These are phyloP conservation scores for Eremobia ochroleuca DNA, from an alignment of 2,888 invertebrate species.

Conservation along the genomic window DNA sequence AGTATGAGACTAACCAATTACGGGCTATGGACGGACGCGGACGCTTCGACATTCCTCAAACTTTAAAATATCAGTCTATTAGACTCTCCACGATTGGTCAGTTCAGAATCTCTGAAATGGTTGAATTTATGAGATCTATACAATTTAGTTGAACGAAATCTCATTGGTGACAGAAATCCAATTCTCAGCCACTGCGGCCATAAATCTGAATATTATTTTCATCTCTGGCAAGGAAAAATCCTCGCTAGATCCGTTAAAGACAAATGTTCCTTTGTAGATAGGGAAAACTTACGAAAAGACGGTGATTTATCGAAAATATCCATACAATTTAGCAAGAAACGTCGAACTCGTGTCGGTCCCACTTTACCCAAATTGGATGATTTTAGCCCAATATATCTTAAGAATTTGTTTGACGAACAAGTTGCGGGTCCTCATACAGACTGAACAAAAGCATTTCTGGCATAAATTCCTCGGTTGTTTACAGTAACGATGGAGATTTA, in stretches of 20 bases:
- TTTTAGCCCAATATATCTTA: slow-evolving; percentile 87
- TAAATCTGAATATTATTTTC: slow-evolving; percentile 76
- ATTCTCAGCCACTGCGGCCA: slow-evolving; percentile 58
- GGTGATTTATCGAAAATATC: slow-evolving; percentile 90
- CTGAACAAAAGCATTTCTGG: slow-evolving; percentile 85
- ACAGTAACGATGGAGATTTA: slow-evolving; percentile 84
- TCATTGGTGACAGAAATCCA: slow-evolving; percentile 48
- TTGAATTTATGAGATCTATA: slow-evolving; percentile 43
- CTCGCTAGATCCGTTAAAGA: slow-evolving; percentile 83
- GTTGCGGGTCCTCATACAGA: slow-evolving; percentile 79
- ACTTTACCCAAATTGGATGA: slow-evolving; percentile 89
- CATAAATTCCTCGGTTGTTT: slow-evolving; percentile 85
- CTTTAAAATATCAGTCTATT: slow-evolving; percentile 41
- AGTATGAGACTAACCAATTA: slow-evolving; percentile 75
- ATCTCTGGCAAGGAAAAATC: slow-evolving; percentile 79
- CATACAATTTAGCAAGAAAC: slow-evolving; percentile 87
- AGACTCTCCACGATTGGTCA: slow-evolving; percentile 12
- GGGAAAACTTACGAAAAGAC: slow-evolving; percentile 84
- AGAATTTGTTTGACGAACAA: slow-evolving; percentile 88
- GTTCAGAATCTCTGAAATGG: slow-evolving; percentile 11
- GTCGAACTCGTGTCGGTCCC: slow-evolving; percentile 87
- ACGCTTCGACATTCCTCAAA: slow-evolving; percentile 67
- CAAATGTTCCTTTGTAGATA: slow-evolving; percentile 88
- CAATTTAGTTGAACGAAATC: slow-evolving; percentile 47
- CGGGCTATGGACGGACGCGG: slow-evolving; percentile 52